phyloP scores from a whole-genome alignment of 1,140 invertebrate genomes.

The Drosophila nebulosa region DNA sequence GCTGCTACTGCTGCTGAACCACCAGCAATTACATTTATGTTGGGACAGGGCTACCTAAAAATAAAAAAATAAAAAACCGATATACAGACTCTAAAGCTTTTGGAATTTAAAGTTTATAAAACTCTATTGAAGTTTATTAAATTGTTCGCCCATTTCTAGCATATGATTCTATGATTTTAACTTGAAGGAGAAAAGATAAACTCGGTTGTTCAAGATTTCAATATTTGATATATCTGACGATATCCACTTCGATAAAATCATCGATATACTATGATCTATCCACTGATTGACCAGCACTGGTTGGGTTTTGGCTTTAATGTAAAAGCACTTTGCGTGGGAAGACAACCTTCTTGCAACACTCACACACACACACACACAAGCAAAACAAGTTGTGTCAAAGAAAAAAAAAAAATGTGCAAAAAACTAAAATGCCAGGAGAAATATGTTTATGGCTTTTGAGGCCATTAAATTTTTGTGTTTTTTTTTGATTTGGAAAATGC shows the following conservation, averaged over 20 bases:
- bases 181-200: too few species aligned
- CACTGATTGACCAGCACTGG: background rate
- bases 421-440: background rate
- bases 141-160: too few species aligned
- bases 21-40: background rate
- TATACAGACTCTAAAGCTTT: too few species aligned
- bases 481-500: background rate
- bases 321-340: background rate
- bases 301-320: background rate
- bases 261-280: background rate
- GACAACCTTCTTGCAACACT: background rate
- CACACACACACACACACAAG: background rate
- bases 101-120: too few species aligned
- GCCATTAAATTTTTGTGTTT: background rate
- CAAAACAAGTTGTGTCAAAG: slow-evolving; percentile 6
- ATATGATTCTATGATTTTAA: too few species aligned
- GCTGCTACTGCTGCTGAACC: slow-evolving; percentile 17
- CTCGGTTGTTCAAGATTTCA: too few species aligned
- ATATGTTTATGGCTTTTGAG: slow-evolving; percentile 2
- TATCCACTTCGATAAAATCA: too few species aligned
- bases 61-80: background rate
- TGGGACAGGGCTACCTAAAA: background rate
- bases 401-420: background rate
- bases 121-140: too few species aligned
- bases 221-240: too few species aligned